Conservation (phyloP, 2,113 vertebrate species). For the Columbina picui region DNA sequence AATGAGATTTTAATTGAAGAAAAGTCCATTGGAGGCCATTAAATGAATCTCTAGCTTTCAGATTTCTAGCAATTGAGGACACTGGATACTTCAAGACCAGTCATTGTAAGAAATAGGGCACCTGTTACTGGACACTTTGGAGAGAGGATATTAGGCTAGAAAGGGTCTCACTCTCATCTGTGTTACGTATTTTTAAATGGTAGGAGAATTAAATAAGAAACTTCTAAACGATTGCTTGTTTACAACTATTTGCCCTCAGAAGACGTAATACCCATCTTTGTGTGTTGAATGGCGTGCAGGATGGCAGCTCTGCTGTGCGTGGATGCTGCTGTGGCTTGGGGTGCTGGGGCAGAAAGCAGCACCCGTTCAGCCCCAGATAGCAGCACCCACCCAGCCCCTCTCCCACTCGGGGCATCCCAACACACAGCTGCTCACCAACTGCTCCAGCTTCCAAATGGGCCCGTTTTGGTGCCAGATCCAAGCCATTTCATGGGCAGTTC, state of each 20-base stretch:
- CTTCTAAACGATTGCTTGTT: background rate
- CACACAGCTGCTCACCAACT: background rate
- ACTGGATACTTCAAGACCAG: background rate
- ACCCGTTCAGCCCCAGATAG: too few species aligned
- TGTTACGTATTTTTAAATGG: background rate
- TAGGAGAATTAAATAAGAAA: background rate
- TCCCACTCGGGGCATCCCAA: background rate
- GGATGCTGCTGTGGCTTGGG: background rate
- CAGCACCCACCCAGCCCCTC: rapidly evolving
- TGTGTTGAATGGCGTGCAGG: background rate
- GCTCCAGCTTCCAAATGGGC: background rate
- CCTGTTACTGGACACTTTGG: background rate
- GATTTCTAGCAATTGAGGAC: background rate
- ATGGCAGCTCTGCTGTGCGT: background rate
- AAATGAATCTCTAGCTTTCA: background rate
- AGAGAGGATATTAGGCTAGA: background rate
- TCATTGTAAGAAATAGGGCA: background rate
- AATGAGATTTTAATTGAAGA: background rate
- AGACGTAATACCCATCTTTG: background rate
- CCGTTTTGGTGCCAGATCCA: background rate
- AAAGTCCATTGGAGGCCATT: background rate
- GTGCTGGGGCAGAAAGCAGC: background rate
- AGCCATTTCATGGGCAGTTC: background rate
- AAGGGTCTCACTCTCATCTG: background rate
- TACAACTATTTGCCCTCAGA: background rate